Conservation (phyloP, 2,888 invertebrate genomes). For the Drosophila stalkeri region DNA sequence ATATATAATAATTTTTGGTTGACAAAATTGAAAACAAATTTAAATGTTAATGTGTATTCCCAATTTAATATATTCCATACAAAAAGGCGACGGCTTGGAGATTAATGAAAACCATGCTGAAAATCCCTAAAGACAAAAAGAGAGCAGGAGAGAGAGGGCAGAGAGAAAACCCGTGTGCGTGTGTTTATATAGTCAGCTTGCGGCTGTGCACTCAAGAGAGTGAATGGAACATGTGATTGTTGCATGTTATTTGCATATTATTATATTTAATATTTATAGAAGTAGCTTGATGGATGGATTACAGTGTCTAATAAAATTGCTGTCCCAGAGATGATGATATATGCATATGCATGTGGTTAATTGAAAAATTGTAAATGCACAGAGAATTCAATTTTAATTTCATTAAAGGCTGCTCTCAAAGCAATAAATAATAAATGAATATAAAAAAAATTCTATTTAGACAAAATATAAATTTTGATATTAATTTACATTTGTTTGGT, state of each 20-base stretch:
- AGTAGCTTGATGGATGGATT: constrained; percentile 44
- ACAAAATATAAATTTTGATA: background rate
- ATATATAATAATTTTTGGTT: constrained; percentile 47
- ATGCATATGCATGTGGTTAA: background rate
- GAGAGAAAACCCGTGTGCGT: background rate
- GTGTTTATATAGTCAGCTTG: constrained; percentile 24
- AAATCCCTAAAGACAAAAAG: constrained; percentile 31
- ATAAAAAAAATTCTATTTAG: background rate
- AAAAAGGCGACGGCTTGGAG: constrained; percentile 59
- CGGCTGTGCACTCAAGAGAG: constrained; percentile 16
- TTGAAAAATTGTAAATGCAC: constrained; percentile 8
- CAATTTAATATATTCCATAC: constrained; percentile 70
- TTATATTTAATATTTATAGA: constrained; percentile 58
- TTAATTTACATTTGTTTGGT: background rate
- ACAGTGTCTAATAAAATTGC: constrained; percentile 10
- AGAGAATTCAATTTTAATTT: constrained; percentile 3
- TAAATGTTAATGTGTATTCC: constrained; percentile 74
- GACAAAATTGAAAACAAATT: constrained; percentile 80
- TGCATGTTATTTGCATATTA: constrained; percentile 64
- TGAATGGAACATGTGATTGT: constrained; percentile 40
- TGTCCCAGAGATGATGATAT: background rate
- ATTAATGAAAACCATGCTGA: constrained; percentile 62
- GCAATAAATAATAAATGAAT: background rate
- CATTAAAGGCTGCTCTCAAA: background rate
- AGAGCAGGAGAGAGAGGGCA: background rate